Conservation (phyloP, 2,888 invertebrate genomes). For the Psococerastis gibbosa region DNA sequence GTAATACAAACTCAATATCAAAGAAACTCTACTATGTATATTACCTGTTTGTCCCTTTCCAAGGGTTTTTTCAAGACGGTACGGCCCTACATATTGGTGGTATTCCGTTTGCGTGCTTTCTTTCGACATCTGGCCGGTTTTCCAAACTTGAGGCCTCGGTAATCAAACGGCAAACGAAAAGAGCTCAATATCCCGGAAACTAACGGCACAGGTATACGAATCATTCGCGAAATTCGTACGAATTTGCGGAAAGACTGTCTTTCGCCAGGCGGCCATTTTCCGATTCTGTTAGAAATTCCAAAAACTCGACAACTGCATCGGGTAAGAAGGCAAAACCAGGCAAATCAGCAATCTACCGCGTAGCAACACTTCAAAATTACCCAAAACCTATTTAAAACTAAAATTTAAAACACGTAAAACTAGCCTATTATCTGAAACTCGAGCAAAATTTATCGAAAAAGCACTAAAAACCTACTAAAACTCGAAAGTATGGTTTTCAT, state of each 20-base stretch:
- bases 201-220: not conserved
- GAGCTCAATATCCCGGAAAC: not conserved
- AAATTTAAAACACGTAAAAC: no score
- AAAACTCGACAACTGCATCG: not conserved
- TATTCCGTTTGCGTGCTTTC: conserved; percentile 29
- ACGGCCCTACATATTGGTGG: conserved; percentile 95
- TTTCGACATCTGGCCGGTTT: conserved; percentile 1
- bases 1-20: no score
- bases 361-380: no score
- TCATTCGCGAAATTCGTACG: not conserved
- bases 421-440: no score
- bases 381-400: no score
- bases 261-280: conserved; percentile 5
- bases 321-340: conserved; percentile 4
- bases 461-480: no score
- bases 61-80: conserved; percentile 94
- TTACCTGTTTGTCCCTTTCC: conserved; percentile 99
- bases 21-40: no score
- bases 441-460: no score
- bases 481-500: not conserved
- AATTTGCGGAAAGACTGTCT: not conserved
- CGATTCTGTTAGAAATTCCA: no score
- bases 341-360: no score
- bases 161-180: not conserved
- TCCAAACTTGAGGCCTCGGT: not conserved